These are phyloP conservation scores for Agraylea sexmaculata DNA, from an alignment of 1,140 invertebrate species.

Conservation along the genomic window DNA sequence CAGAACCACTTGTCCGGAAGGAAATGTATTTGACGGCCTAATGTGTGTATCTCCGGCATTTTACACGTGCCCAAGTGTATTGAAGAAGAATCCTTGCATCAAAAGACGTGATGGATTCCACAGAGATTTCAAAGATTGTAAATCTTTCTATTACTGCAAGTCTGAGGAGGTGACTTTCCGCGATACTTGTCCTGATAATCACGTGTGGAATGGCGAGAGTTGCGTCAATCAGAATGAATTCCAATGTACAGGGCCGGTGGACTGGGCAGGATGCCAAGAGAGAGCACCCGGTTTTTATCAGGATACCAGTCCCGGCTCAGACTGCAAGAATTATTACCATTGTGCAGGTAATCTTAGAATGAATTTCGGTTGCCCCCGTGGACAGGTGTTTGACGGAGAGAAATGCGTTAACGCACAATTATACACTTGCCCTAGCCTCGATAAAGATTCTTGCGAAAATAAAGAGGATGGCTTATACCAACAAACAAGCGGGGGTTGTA, in stretches of 20 bases:
- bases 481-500: conserved; percentile 41
- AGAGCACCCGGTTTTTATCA: conserved; percentile 38
- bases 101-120: conserved; percentile 31
- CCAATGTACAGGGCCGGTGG: conserved; percentile 32
- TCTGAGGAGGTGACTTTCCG: conserved; percentile 29
- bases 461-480: conserved; percentile 44
- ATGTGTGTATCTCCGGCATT: conserved; percentile 30
- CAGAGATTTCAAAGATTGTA: conserved; percentile 33
- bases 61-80: conserved; percentile 29
- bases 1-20: conserved; percentile 37
- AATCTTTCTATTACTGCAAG: conserved; percentile 31
- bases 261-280: conserved; percentile 31
- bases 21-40: conserved; percentile 32
- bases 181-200: conserved; percentile 25
- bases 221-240: conserved; percentile 28
- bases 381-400: conserved; percentile 39
- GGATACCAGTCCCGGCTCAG: conserved; percentile 29
- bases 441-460: conserved; percentile 37
- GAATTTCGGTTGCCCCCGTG: conserved; percentile 30
- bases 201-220: conserved; percentile 30
- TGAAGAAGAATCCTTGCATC: conserved; percentile 31
- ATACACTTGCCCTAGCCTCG: conserved; percentile 36
- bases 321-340: conserved; percentile 40
- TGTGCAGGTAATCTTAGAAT: conserved; percentile 34
- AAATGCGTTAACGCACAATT: conserved; percentile 27